Conservation (phyloP, 1,140 invertebrate species). For the Cepaea nemoralis region DNA sequence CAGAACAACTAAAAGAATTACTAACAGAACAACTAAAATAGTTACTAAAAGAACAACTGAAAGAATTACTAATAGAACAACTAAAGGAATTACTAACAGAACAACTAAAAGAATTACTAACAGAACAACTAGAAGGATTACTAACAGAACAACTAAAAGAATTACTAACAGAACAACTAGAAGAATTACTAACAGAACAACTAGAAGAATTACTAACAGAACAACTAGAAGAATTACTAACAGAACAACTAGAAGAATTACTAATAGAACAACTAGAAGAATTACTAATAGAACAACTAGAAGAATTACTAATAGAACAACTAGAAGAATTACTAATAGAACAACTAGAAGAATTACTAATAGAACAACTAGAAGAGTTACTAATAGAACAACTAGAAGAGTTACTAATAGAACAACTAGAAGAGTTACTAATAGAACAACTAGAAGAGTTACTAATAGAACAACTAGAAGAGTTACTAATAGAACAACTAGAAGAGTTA, state of each 20-base stretch:
- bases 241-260: slow-evolving; percentile 13
- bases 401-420: too few species aligned
- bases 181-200: neutral
- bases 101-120: too few species aligned
- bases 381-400: neutral
- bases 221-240: neutral
- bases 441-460: neutral
- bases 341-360: neutral
- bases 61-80: too few species aligned
- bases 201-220: neutral
- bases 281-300: neutral
- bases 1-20: too few species aligned
- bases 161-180: neutral
- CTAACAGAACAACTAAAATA: too few species aligned
- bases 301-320: too few species aligned
- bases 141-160: neutral
- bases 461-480: neutral
- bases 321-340: neutral
- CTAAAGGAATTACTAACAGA: too few species aligned
- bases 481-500: neutral
- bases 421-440: neutral
- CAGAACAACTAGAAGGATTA: neutral
- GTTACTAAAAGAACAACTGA: too few species aligned
- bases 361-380: neutral
- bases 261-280: slow-evolving; percentile 11